These are phyloP conservation scores for Microtus richardsoni DNA, from an alignment of 2,113 vertebrate species.

Conservation along the genomic window DNA sequence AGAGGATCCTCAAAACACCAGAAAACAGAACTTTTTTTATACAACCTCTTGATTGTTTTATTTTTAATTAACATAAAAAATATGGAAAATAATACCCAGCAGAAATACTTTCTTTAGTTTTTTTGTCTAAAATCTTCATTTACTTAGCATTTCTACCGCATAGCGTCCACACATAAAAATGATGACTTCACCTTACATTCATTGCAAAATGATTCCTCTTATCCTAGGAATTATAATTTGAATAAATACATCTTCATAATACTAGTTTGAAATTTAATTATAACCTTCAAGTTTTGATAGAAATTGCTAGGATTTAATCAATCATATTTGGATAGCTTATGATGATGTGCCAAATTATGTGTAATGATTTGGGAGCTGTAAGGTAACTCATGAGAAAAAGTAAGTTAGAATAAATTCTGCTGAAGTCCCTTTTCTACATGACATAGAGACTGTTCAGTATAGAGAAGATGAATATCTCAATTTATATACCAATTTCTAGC, in stretches of 20 bases:
- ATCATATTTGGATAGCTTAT: background rate
- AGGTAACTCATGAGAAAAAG: background rate
- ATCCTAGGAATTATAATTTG: background rate
- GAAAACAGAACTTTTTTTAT: background rate
- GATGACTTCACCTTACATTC: background rate
- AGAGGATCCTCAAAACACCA: background rate
- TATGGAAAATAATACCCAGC: too few relatives aligned
- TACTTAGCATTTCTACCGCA: background rate
- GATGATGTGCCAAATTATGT: background rate
- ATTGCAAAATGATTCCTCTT: background rate
- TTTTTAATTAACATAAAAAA: too few relatives aligned
- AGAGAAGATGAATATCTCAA: rapidly evolving
- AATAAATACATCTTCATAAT: background rate
- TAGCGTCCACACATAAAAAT: background rate
- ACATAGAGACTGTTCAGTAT: rapidly evolving
- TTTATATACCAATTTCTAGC: too few relatives aligned
- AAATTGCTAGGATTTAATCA: background rate
- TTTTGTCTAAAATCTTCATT: background rate
- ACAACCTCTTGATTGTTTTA: too few relatives aligned
- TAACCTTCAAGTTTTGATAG: background rate
- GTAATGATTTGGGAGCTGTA: background rate
- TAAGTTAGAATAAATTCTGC: background rate
- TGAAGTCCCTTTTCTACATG: background rate
- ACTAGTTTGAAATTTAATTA: slow-evolving; percentile 15
- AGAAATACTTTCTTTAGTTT: too few relatives aligned